Percentiles rank a stretch among this genome's conserved stretches.
phyloP scores from a whole-genome alignment of 2,888 invertebrate genomes.

The Standfussiana lucernea region DNA sequence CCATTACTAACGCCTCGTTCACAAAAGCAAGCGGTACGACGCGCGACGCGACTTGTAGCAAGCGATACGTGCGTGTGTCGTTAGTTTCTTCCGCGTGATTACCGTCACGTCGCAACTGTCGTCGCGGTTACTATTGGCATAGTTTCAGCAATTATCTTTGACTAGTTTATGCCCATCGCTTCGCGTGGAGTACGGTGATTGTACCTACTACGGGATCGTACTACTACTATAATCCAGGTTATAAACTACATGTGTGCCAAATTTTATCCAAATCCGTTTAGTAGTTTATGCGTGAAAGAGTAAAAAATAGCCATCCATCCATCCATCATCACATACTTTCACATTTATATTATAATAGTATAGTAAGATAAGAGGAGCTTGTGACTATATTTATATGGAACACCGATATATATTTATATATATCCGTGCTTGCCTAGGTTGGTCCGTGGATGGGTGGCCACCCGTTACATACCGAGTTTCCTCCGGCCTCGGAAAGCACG shows the following conservation, averaged over 20 bases:
- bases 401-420: too few relatives aligned
- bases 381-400: too few relatives aligned
- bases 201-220: too few relatives aligned
- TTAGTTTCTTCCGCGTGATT: neutral
- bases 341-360: neutral
- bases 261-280: neutral
- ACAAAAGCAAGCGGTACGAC: neutral
- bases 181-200: neutral
- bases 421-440: too few relatives aligned
- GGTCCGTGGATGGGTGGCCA: too few relatives aligned
- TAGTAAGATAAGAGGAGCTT: neutral
- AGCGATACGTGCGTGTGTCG: neutral
- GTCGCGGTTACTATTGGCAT: neutral
- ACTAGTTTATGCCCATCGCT: neutral
- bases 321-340: neutral
- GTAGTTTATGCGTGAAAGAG: neutral
- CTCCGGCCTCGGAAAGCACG: too few relatives aligned
- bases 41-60: neutral
- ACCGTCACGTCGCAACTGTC: neutral
- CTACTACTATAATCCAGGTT: neutral
- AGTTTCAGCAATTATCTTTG: neutral
- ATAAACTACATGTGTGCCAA: neutral
- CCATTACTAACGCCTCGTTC: neutral
- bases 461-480: too few relatives aligned
- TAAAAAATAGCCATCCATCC: neutral